Conservation (phyloP, 2,888 invertebrate genomes). For the Acleris laterana region DNA sequence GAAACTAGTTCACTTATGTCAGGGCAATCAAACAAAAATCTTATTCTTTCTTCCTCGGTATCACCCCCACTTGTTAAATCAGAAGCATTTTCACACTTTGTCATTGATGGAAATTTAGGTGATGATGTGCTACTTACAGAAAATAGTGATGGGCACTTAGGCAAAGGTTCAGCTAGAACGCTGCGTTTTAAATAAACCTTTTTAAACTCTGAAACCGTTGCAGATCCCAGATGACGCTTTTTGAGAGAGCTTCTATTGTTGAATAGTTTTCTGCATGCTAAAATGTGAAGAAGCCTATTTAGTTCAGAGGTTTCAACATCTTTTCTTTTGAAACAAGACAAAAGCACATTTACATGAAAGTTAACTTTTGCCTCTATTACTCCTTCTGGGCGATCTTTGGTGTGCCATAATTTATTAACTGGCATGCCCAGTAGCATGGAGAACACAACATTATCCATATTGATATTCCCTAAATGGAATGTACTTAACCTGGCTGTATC, state of each 20-base stretch:
- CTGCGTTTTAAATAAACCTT: constrained; percentile 73
- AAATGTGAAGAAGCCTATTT: constrained; percentile 65
- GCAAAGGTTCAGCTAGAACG: constrained; percentile 66
- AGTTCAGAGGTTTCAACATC: constrained; percentile 71
- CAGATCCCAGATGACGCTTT: constrained; percentile 54
- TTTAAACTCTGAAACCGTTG: constrained; percentile 67
- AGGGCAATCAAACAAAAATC: constrained; percentile 70
- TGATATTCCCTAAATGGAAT: constrained; percentile 69
- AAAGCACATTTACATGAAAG: constrained; percentile 69
- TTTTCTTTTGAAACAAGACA: constrained; percentile 70
- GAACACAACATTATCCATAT: constrained; percentile 64
- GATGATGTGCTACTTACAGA: constrained; percentile 45
- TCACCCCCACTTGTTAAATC: constrained; percentile 44
- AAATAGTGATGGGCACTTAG: constrained; percentile 49
- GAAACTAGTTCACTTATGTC: constrained; percentile 75
- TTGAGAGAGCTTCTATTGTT: constrained; percentile 73
- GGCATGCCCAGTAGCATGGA: constrained; percentile 65
- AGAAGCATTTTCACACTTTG: constrained; percentile 54
- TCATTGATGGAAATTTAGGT: constrained; percentile 59
- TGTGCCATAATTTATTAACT: constrained; percentile 64
- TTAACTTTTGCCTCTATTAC: constrained; percentile 69
- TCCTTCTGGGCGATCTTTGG: constrained; percentile 49
- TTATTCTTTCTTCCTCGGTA: constrained; percentile 53
- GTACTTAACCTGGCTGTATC: constrained; percentile 64
- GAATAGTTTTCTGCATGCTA: constrained; percentile 71